phyloP scores from a whole-genome alignment of 2,888 invertebrate genomes.

The Siphlonurus alternatus region DNA sequence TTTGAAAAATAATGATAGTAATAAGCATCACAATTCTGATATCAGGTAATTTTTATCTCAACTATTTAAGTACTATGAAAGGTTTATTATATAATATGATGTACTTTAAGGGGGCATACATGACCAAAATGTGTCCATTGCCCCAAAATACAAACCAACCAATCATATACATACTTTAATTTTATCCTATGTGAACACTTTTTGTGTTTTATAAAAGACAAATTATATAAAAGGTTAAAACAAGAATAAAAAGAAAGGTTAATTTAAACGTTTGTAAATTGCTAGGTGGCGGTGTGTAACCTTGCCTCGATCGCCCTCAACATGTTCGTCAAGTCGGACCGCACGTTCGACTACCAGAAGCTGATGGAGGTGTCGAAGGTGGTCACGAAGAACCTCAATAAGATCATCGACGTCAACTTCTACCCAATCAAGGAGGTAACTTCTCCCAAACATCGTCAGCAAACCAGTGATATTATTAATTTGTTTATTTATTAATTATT shows the following conservation, averaged over 20 bases:
- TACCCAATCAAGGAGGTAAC: conserved; percentile 86
- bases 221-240: neutral
- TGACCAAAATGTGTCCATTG: too few species aligned
- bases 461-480: neutral
- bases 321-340: conserved; percentile 70
- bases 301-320: conserved; percentile 93
- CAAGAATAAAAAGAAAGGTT: neutral
- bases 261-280: conserved; percentile 13
- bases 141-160: too few species aligned
- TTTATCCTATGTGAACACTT: too few species aligned
- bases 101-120: too few species aligned
- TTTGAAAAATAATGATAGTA: too few species aligned
- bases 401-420: conserved; percentile 90
- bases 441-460: conserved; percentile 1
- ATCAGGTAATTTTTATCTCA: too few species aligned
- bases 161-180: too few species aligned
- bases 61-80: too few species aligned
- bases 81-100: too few species aligned
- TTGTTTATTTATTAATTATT: neutral
- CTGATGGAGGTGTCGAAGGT: conserved; percentile 76
- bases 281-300: conserved; percentile 88
- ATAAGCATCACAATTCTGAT: too few species aligned
- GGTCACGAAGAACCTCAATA: conserved; percentile 82
- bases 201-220: too few species aligned
- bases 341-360: conserved; percentile 72